Evolutionary conservation across 2,797 vertebrate species (phyloP), one percentile per base, ranked within the genome.

Genomic region (Falco peregrinus): DNA sequence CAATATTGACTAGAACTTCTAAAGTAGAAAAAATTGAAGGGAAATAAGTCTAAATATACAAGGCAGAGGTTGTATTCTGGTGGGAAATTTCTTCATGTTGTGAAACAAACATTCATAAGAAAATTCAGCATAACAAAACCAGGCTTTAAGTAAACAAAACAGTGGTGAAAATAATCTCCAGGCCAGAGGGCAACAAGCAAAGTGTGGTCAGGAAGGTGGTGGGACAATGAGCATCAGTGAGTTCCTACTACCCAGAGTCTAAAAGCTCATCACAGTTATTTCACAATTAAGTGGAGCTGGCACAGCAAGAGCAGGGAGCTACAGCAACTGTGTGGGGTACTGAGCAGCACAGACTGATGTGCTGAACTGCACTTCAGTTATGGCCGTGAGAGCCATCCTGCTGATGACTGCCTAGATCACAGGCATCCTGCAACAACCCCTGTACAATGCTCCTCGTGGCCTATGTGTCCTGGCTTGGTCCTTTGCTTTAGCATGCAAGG

Each of bases 331-430:
- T 1, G 47, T 1, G 3, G 50, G 7, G 7, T 3, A 4, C 70
- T 7, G 33, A 59, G 59, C 45, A 37, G 51, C 53, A 39, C 26
- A 41, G 39, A 6, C 4, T 1, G 11, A 11, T 0, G 3, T n/a
- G 6, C 21, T 17, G 35, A 37, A 18, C 25, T 17, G 5, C 14
- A 0, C 7, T 12, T 24, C 35, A 7, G 6, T 21, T 8, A 3
- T 0, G 0, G 51, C 2, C 35, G 14, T 0, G 0, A 35, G 43
- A 79, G 25, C 28, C 26, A 29, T n/a, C n/a, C 29, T 1, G 2
- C 41, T 57, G 28, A 29, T 1, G 1, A 13, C 2, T 18, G 39
- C 29, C 54, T 20, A 4, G 47, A 20, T 22, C 41, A 25, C 29
- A 7, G 21, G 15, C 61, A 33, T 11, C 29, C 70, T 45, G 59